Conservation (phyloP, 2,888 invertebrate genomes). For the Drosophila borborema region DNA sequence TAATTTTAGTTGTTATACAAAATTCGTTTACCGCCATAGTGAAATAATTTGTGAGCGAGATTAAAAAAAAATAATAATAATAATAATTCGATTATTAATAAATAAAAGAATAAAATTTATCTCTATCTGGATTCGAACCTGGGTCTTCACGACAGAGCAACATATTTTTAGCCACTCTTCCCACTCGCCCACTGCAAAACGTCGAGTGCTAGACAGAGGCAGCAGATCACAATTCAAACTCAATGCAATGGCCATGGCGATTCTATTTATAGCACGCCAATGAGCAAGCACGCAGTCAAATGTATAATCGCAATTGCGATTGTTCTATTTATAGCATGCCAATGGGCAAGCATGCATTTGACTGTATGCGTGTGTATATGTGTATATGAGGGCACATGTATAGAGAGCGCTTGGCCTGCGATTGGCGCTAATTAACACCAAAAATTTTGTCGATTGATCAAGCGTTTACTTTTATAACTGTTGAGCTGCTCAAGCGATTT, state of each 20-base stretch:
- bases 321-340: neutral
- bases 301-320: neutral
- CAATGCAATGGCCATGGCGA: neutral
- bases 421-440: neutral
- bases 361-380: neutral
- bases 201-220: neutral
- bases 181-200: neutral
- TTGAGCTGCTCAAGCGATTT: neutral
- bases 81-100: neutral
- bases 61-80: neutral
- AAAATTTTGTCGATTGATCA: neutral
- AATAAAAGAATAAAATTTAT: neutral
- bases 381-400: neutral
- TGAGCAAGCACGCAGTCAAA: neutral
- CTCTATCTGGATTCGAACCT: neutral
- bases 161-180: no score
- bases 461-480: neutral
- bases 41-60: no score
- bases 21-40: no score
- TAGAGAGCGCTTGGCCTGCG: neutral
- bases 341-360: neutral
- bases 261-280: slow-evolving; percentile 9
- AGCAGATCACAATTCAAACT: neutral
- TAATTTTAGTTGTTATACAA: no score
- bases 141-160: neutral